Conservation (phyloP, 2,113 vertebrate genomes). For the Myxocyprinus asiaticus region DNA sequence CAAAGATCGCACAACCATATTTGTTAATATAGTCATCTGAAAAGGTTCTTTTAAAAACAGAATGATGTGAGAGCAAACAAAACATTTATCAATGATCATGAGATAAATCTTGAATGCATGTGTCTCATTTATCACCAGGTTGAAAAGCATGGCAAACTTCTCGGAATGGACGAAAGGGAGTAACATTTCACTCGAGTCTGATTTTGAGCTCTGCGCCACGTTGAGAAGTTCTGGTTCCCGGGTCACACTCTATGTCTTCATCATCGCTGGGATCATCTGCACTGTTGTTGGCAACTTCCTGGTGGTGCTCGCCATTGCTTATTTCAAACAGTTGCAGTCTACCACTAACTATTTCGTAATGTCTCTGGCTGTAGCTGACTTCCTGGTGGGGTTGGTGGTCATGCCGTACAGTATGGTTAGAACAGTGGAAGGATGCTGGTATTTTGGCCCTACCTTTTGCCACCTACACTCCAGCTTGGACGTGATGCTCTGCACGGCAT, state of each 20-base stretch:
- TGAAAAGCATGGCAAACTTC: slow-evolving; percentile 67
- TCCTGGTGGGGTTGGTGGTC: slow-evolving; percentile 77
- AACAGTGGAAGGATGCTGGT: slow-evolving; percentile 79
- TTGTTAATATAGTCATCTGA: neutral
- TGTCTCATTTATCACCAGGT: slow-evolving; percentile 44
- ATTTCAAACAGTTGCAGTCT: slow-evolving; percentile 77
- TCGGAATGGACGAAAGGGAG: slow-evolving; percentile 45
- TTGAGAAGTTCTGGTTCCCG: slow-evolving; percentile 59
- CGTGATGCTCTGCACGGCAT: slow-evolving; percentile 80
- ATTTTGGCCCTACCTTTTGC: slow-evolving; percentile 73
- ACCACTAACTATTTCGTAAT: slow-evolving; percentile 78
- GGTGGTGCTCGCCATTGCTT: slow-evolving; percentile 76
- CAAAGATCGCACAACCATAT: neutral
- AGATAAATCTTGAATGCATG: neutral
- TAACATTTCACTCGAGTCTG: slow-evolving; percentile 63
- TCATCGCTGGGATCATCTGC: slow-evolving; percentile 67
- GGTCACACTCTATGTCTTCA: slow-evolving; percentile 68
- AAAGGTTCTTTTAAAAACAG: neutral
- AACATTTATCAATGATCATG: too few species aligned
- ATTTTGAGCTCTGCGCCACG: slow-evolving; percentile 59
- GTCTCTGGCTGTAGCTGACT: slow-evolving; percentile 79
- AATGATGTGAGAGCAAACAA: too few species aligned
- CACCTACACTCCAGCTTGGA: slow-evolving; percentile 78
- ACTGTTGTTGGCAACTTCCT: slow-evolving; percentile 78
- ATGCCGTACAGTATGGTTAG: slow-evolving; percentile 83